A percentile compares a stretch with the other conserved stretches of the same genome.
phyloP scores from a whole-genome alignment of 2,113 vertebrate species.

The Chinchilla lanigera region DNA sequence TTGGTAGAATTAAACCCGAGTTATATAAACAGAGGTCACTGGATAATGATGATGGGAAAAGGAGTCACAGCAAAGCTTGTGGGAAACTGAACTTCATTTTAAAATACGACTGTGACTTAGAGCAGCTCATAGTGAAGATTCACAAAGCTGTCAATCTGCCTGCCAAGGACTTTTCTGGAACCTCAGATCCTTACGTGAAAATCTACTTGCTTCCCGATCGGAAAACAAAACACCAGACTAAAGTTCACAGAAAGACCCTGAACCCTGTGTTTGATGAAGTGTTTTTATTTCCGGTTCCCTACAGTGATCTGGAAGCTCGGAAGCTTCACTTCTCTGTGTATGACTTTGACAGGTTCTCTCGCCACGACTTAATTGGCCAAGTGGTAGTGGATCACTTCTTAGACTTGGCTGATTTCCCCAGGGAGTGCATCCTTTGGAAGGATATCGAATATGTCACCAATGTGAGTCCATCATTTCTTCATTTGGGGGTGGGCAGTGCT shows the following conservation, averaged over 20 bases:
- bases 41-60: conserved; percentile 93
- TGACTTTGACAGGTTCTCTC: conserved; percentile 99
- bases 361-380: conserved; percentile 98
- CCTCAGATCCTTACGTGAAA: conserved; percentile 99
- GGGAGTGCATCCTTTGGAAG: conserved; percentile 96
- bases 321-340: conserved; percentile 99
- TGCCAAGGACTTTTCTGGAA: conserved; percentile 98
- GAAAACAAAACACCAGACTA: conserved; percentile 99
- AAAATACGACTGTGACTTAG: conserved; percentile 97
- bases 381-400: conserved; percentile 99
- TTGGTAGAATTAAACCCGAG: conserved; percentile 96
- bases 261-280: conserved; percentile 99
- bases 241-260: conserved; percentile 98
- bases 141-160: conserved; percentile 97
- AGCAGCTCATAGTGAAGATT: conserved; percentile 99
- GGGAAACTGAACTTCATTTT: conserved; percentile 96
- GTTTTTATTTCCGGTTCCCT: conserved; percentile 98
- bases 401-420: conserved; percentile 98
- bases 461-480: conserved; percentile 89
- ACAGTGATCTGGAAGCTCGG: conserved; percentile 94
- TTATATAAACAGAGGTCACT: conserved; percentile 97
- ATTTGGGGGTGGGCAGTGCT: neutral
- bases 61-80: conserved; percentile 91
- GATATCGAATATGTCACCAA: conserved; percentile 98
- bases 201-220: conserved; percentile 98